Conservation (phyloP, 2,888 invertebrate species). For the Dasypogon diadema region DNA sequence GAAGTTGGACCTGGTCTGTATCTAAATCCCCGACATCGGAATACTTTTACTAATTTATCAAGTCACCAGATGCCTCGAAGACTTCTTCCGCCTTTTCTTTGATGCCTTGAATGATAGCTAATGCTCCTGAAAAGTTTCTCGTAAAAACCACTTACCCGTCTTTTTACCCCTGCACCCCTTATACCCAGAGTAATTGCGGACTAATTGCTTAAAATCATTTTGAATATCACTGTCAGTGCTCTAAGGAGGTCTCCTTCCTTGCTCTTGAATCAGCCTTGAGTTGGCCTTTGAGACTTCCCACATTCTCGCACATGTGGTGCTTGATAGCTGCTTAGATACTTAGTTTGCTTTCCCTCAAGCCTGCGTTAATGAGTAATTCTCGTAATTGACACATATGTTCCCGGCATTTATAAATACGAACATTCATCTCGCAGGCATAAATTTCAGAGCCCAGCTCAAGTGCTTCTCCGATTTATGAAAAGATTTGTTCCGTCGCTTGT, state of each 20-base stretch:
- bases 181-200: conserved; percentile 48
- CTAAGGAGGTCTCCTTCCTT: conserved; percentile 40
- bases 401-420: conserved; percentile 41
- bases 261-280: conserved; percentile 42
- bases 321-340: not conserved
- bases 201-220: conserved; percentile 52
- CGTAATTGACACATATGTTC: conserved; percentile 56
- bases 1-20: too few relatives aligned
- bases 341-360: conserved; percentile 12
- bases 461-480: conserved; percentile 27
- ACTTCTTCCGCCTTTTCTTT: conserved; percentile 11
- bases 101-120: conserved; percentile 6
- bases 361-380: conserved; percentile 54
- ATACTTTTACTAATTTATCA: too few relatives aligned
- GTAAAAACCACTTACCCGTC: not conserved
- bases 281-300: conserved; percentile 45
- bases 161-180: not conserved
- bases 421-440: conserved; percentile 38
- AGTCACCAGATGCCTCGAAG: not conserved
- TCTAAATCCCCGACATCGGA: not conserved
- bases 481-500: conserved; percentile 25
- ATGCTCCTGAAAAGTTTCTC: conserved; percentile 10
- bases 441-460: conserved; percentile 24
- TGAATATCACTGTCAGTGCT: not conserved
- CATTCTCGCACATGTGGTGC: conserved; percentile 48